phyloP scores from a whole-genome alignment of 1,140 invertebrate genomes.

The Ceratina japonica region DNA sequence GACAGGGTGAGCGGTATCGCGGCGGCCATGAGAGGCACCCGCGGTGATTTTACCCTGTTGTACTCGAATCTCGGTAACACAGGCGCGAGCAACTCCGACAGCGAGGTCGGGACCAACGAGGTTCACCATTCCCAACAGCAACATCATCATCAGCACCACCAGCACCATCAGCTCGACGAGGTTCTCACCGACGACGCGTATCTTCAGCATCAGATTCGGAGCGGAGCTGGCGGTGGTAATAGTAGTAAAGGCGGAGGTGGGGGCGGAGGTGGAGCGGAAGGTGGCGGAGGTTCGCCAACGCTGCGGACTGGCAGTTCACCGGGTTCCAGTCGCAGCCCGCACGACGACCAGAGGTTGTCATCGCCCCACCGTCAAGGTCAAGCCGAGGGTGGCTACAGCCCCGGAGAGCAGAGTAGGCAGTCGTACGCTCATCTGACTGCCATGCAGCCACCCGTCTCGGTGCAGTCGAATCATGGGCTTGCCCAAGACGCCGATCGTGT shows the following conservation, averaged over 20 bases:
- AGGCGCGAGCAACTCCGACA: constrained; percentile 10
- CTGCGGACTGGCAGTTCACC: constrained; percentile 74
- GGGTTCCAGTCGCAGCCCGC: constrained; percentile 72
- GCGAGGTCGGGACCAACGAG: constrained; percentile 46
- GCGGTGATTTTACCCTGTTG: constrained; percentile 63
- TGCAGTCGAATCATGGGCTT: constrained; percentile 63
- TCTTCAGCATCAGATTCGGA: constrained; percentile 70
- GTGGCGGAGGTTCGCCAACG: constrained; percentile 64
- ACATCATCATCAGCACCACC: constrained; percentile 60
- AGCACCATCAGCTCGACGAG: constrained; percentile 72
- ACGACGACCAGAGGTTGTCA: constrained; percentile 67
- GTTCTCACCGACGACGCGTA: constrained; percentile 69
- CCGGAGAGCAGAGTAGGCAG: constrained; percentile 69
- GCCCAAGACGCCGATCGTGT: constrained; percentile 68
- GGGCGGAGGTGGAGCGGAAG: constrained; percentile 9
- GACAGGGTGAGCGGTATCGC: constrained; percentile 66
- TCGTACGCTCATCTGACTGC: constrained; percentile 74
- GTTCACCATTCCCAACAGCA: constrained; percentile 70
- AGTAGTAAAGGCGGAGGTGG: constrained; percentile 32
- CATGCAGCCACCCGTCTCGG: constrained; percentile 70
- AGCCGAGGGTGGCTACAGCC: constrained; percentile 68
- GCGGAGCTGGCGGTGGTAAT: constrained; percentile 20
- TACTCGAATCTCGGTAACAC: constrained; percentile 61
- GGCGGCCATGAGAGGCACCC: constrained; percentile 65
- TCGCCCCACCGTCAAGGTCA: constrained; percentile 68